Evolutionary conservation across 2,797 vertebrate species (phyloP).

Genomic region (Alcedo quadribrachys): DNA sequence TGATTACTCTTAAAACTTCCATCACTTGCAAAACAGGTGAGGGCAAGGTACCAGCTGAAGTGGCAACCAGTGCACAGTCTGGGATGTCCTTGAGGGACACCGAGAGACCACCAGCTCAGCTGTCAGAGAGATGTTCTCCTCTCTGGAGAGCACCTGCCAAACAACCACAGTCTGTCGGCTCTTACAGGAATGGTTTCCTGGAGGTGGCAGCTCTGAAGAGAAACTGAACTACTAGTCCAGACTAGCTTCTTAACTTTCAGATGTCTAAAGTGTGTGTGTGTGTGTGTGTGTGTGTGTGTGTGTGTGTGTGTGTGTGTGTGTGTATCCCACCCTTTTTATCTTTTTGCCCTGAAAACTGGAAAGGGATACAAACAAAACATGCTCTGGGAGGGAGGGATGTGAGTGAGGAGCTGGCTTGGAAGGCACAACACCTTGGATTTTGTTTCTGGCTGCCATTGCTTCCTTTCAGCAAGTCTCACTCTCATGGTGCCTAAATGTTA

Average conservation of each 20-base stretch:
- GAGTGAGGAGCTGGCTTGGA: neutral
- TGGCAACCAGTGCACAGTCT: too few species aligned
- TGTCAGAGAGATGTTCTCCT: neutral
- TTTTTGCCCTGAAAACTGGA: neutral
- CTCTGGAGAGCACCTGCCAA: neutral
- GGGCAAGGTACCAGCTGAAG: neutral
- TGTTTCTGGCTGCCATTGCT: neutral
- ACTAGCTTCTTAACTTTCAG: neutral
- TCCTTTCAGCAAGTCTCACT: neutral
- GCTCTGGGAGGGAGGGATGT: neutral
- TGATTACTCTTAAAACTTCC: neutral
- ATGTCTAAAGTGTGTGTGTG: neutral
- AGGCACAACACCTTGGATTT: neutral
- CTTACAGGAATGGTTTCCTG: neutral
- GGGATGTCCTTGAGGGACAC: rapidly evolving
- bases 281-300: neutral
- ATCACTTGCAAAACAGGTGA: neutral
- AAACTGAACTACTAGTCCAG: neutral
- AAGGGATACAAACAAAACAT: neutral
- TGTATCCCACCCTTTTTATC: neutral
- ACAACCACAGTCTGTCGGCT: neutral
- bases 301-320: neutral
- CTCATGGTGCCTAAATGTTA: neutral
- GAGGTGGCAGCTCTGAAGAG: neutral
- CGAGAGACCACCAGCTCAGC: neutral